Conservation (phyloP, 1,140 invertebrate genomes). For the Lethocerus indicus region DNA sequence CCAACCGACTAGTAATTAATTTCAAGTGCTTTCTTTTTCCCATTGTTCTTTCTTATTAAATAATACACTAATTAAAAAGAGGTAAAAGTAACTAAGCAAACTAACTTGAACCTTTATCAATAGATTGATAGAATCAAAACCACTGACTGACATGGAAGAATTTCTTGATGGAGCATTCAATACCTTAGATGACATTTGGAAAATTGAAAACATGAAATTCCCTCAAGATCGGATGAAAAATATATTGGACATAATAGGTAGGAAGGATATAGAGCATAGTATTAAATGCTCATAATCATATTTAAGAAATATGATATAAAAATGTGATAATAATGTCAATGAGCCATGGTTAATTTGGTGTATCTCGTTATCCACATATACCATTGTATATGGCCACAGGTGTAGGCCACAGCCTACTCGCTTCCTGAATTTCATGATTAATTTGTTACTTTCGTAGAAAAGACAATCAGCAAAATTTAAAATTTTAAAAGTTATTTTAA, state of each 20-base stretch:
- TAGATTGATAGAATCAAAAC: background rate
- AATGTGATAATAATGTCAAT: too few species aligned
- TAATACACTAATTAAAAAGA: background rate
- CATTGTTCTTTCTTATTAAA: background rate
- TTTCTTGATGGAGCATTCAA: constrained; percentile 3
- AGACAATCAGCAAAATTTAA: too few species aligned
- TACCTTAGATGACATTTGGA: constrained; percentile 7
- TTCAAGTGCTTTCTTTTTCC: background rate
- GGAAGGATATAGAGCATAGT: too few species aligned
- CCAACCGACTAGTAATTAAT: background rate
- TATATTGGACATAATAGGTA: constrained; percentile 7
- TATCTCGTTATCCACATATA: too few species aligned
- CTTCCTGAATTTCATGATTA: too few species aligned
- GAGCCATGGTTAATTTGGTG: too few species aligned
- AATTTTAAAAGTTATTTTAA: too few species aligned
- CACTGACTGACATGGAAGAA: background rate
- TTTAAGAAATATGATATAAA: too few species aligned
- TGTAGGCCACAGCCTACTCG: too few species aligned
- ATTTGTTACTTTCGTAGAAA: too few species aligned
- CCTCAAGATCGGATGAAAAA: constrained; percentile 7
- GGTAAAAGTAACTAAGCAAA: background rate
- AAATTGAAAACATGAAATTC: background rate
- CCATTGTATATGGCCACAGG: too few species aligned
- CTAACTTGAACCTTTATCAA: background rate
- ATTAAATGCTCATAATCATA: too few species aligned